phyloP scores from a whole-genome alignment of 2,797 vertebrate species.

The Gadopsis marmoratus region DNA sequence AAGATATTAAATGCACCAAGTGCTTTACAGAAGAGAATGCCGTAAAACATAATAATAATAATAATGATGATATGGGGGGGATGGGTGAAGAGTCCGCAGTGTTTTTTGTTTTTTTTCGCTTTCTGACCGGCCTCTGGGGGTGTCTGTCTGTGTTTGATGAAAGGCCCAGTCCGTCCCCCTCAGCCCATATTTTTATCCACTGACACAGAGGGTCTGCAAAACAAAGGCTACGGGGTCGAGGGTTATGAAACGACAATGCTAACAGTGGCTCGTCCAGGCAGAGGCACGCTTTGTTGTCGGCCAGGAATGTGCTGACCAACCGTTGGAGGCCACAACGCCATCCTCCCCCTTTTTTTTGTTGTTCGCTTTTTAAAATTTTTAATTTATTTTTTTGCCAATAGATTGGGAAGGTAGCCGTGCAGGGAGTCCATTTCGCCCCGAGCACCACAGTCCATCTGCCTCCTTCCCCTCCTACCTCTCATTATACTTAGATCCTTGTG shows the following conservation, averaged over 20 bases:
- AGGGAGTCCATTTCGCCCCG: constrained; percentile 37
- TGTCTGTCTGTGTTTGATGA: constrained; percentile 63
- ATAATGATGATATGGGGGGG: no score
- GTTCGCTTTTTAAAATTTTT: neutral
- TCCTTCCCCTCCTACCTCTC: constrained; percentile 19
- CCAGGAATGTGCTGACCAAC: constrained; percentile 87
- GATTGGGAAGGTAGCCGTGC: constrained; percentile 60
- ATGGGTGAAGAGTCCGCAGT: neutral
- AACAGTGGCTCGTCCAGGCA: constrained; percentile 72
- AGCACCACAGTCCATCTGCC: constrained; percentile 18
- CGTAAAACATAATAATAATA: no score
- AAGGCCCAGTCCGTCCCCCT: constrained; percentile 67
- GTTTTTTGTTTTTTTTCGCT: constrained; percentile 22
- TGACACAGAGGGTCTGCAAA: constrained; percentile 66
- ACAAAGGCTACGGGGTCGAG: constrained; percentile 74
- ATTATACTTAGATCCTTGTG: neutral
- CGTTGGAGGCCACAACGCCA: constrained; percentile 75
- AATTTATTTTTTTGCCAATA: constrained; percentile 51
- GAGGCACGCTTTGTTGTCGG: constrained; percentile 82
- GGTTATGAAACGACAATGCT: constrained; percentile 81
- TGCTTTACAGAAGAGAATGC: no score
- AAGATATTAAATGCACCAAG: no score
- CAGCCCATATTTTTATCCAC: constrained; percentile 72
- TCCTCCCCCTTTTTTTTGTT: constrained; percentile 73
- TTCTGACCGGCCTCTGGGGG: constrained; percentile 30